phyloP scores from a whole-genome alignment of 1,140 invertebrate species.

The Sogatella furcifera region DNA sequence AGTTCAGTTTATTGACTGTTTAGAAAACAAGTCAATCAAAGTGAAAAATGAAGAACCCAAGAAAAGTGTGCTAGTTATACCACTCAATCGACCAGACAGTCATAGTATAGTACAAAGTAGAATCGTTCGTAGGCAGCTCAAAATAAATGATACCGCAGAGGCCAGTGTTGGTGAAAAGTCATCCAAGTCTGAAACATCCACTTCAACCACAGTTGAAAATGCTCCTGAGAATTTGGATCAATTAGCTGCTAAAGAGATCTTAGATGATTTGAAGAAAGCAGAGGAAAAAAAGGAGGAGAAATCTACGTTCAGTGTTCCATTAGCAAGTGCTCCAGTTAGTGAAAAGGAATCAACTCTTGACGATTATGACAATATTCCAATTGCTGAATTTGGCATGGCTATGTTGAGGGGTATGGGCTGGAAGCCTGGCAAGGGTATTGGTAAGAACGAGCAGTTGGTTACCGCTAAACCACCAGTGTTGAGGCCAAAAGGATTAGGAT shows the following conservation, averaged over 20 bases:
- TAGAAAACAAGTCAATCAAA: slow-evolving; percentile 63
- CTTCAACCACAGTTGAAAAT: slow-evolving; percentile 2
- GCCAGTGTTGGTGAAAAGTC: not conserved
- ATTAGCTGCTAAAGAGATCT: slow-evolving; percentile 42
- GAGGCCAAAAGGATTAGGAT: slow-evolving; percentile 80
- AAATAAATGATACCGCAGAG: slow-evolving; percentile 22
- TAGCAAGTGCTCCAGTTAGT: slow-evolving; percentile 37
- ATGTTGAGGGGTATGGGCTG: slow-evolving; percentile 94
- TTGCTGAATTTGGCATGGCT: slow-evolving; percentile 79
- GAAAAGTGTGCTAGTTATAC: slow-evolving; percentile 19
- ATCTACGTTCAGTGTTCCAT: slow-evolving; percentile 37
- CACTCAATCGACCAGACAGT: slow-evolving; percentile 8
- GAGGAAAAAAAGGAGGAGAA: slow-evolving; percentile 28
- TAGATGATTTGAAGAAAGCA: slow-evolving; percentile 36
- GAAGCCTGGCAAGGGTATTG: slow-evolving; percentile 62
- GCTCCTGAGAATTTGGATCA: slow-evolving; percentile 36
- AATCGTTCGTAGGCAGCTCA: slow-evolving; percentile 9
- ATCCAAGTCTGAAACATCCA: not conserved
- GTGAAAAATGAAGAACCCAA: slow-evolving; percentile 19
- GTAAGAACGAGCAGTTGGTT: slow-evolving; percentile 36
- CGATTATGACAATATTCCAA: slow-evolving; percentile 84
- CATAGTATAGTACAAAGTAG: not conserved
- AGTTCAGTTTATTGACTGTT: slow-evolving; percentile 58
- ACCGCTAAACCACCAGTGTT: slow-evolving; percentile 43
- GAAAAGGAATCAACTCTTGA: slow-evolving; percentile 61